Evolutionary conservation across 2,888 invertebrate genomes (phyloP), one percentile per base, ranked within the genome.

Genomic region (Agonopterix heracliana): DNA sequence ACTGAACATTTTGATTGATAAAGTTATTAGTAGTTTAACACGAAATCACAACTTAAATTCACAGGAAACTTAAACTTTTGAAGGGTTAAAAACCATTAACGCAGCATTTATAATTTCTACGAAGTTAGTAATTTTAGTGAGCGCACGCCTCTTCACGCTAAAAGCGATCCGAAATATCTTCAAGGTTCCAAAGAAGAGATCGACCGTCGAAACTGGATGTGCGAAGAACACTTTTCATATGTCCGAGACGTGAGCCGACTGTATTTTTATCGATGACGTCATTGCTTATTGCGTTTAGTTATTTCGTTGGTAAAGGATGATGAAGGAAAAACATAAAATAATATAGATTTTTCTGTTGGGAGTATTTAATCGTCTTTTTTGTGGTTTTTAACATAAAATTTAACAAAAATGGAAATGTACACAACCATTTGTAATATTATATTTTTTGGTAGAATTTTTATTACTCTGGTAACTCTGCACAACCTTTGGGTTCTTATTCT

Each of bases 181-280:
- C 73, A 74, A 75, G 71, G 71, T 67, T 69, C 61, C 60, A 61
- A 13, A 12, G 56, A 53, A 56, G 58, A 58, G 59, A 65, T 66
- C 66, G 58, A 64, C 64, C 58, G 58, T 61, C 60, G 60, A 62
- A 51, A 61, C 60, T 55, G 60, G 60, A 64, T 68, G 67, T 66
- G 55, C 57, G 56, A 57, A 56, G 54, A 61, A 61, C 55, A 61
- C 57, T 61, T 66, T 46, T 26, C 36, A 14, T 26, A 7, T 26
- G 35, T 36, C 9, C 43, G 69, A 58, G 69, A 68, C 60, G 60
- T 62, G 70, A 68, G 68, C 67, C 65, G 64, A 50, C 60, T 60
- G 54, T 85, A 85, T 81, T 81, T 83, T 80, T 81, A 75, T 68
- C 73, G 62, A 66, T 82, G 81, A 83, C 83, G 81, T 81, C 75